Conservation (phyloP, 1,140 invertebrate species). For the Drosophila athabasca region DNA sequence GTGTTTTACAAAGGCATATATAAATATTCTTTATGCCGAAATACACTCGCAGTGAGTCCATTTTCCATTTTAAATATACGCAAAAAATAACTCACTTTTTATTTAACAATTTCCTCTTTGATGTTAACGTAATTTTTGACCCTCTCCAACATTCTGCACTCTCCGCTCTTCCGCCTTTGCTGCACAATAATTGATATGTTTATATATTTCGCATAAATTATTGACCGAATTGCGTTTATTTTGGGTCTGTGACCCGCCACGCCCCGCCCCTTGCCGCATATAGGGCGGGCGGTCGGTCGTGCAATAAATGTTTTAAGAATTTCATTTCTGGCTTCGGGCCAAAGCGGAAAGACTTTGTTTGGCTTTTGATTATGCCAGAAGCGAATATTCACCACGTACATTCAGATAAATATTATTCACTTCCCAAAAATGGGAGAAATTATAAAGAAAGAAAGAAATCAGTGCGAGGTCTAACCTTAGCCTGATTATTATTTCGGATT, state of each 20-base stretch:
- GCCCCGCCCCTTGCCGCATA: neutral
- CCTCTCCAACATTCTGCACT: neutral
- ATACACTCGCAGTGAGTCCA: no score
- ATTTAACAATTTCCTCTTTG: no score
- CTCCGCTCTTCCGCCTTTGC: slow-evolving; percentile 5
- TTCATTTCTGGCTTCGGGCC: slow-evolving; percentile 36
- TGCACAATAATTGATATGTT: slow-evolving; percentile 17
- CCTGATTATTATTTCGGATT: slow-evolving; percentile 33
- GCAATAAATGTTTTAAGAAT: slow-evolving; percentile 43
- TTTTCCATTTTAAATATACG: no score
- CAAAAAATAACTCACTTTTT: no score
- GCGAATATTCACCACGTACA: slow-evolving; percentile 8
- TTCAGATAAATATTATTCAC: slow-evolving; percentile 19
- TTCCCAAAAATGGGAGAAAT: slow-evolving; percentile 11
- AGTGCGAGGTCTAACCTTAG: slow-evolving; percentile 18
- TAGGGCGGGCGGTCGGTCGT: neutral
- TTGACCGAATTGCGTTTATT: slow-evolving; percentile 33
- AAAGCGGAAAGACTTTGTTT: slow-evolving; percentile 55
- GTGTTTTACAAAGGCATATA: no score
- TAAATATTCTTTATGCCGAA: no score
- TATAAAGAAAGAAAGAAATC: neutral
- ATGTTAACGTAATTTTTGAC: neutral
- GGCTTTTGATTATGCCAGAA: slow-evolving; percentile 31
- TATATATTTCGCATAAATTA: slow-evolving; percentile 28
- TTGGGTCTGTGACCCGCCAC: slow-evolving; percentile 5